Conservation (phyloP, 2,888 invertebrate species). For the Phorcus lineatus region DNA sequence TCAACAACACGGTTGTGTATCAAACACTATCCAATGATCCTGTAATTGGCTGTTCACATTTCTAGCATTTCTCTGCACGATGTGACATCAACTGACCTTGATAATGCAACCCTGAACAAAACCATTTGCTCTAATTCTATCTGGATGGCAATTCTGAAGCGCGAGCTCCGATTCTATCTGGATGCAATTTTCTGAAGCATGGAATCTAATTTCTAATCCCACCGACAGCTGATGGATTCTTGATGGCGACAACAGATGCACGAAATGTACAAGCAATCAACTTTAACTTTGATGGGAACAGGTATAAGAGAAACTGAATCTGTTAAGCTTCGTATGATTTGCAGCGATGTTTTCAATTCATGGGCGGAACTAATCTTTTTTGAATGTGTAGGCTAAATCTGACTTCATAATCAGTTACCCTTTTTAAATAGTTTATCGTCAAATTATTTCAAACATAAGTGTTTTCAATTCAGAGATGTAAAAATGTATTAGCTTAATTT, state of each 20-base stretch:
- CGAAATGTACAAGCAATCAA: slow-evolving; percentile 19
- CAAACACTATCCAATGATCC: not conserved
- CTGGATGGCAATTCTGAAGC: too few species aligned
- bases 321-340: too few species aligned
- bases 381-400: too few species aligned
- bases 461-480: too few species aligned
- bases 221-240: slow-evolving; percentile 16
- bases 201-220: slow-evolving; percentile 15
- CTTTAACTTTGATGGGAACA: not conserved
- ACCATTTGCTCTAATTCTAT: not conserved
- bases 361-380: too few species aligned
- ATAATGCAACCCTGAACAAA: not conserved
- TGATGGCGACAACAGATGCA: slow-evolving; percentile 16
- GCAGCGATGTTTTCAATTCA: too few species aligned
- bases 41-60: not conserved
- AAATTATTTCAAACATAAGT: too few species aligned
- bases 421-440: too few species aligned
- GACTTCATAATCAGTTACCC: too few species aligned
- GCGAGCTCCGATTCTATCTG: not conserved
- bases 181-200: not conserved
- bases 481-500: too few species aligned
- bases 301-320: not conserved
- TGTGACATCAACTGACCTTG: not conserved
- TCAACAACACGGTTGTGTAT: not conserved
- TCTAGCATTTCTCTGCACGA: not conserved